These are phyloP conservation scores for Dolichoris vasculosae DNA, from an alignment of 1,140 invertebrate genomes.

Conservation along the genomic window DNA sequence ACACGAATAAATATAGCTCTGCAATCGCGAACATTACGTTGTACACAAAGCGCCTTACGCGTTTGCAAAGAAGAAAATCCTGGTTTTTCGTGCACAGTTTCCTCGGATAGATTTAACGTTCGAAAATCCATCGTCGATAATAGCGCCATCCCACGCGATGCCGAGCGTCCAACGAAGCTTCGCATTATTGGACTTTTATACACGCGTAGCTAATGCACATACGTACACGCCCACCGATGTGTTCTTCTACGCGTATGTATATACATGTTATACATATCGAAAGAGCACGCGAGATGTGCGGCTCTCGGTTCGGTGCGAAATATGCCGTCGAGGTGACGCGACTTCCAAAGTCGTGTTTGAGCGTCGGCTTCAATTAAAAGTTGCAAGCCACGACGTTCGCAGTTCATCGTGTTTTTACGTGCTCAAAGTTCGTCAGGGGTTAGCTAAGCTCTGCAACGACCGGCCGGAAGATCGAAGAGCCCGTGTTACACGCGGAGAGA, in stretches of 20 bases:
- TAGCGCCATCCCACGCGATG: constrained; percentile 4
- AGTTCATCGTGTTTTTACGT: background rate
- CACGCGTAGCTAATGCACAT: background rate
- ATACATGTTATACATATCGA: no score
- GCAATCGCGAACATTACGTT: no score
- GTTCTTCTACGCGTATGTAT: background rate
- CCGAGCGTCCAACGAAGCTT: background rate
- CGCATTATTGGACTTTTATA: background rate
- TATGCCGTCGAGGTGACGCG: background rate
- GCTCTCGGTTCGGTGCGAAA: background rate
- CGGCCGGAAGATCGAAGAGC: background rate
- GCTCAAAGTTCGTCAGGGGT: background rate
- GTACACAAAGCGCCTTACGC: no score
- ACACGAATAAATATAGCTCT: no score
- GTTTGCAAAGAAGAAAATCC: no score
- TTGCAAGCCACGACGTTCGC: background rate
- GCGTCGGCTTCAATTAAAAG: background rate
- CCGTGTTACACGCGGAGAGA: background rate
- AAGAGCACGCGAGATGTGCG: background rate
- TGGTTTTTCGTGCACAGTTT: no score
- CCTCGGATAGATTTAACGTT: background rate
- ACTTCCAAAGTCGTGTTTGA: background rate
- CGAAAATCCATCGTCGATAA: background rate
- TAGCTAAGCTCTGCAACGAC: background rate
- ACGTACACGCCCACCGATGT: background rate